A percentile compares a stretch with the other conserved stretches of the same genome.
phyloP scores from a whole-genome alignment of 1,140 invertebrate species.

The Danaus melanippus region DNA sequence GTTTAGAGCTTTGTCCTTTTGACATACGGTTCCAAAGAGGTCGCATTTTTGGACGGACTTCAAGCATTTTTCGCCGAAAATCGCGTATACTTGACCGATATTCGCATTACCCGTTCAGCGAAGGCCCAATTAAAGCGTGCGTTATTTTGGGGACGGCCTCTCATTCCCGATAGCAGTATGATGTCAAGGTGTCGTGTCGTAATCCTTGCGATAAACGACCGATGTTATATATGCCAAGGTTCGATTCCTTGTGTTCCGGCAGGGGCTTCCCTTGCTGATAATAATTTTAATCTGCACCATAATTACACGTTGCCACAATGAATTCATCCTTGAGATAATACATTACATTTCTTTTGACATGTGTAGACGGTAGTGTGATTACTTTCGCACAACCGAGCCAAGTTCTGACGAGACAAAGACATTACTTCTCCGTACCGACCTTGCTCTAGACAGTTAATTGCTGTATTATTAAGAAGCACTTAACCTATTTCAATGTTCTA shows the following conservation, averaged over 20 bases:
- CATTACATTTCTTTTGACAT: too few relatives aligned
- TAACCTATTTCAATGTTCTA: conserved; percentile 59
- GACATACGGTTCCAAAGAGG: conserved; percentile 33
- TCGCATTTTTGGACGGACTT: conserved; percentile 42
- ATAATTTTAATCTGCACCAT: conserved; percentile 28
- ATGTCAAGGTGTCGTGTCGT: conserved; percentile 66
- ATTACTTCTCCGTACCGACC: conserved; percentile 40
- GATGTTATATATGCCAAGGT: conserved; percentile 58
- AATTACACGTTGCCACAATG: too few relatives aligned
- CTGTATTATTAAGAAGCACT: conserved; percentile 61
- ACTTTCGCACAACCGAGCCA: too few relatives aligned
- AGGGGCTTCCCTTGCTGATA: conserved; percentile 42
- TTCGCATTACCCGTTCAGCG: conserved; percentile 41
- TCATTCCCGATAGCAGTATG: conserved; percentile 63
- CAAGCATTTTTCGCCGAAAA: conserved; percentile 46
- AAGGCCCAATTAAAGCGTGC: conserved; percentile 43
- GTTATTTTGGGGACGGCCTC: conserved; percentile 62
- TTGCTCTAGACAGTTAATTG: conserved; percentile 60
- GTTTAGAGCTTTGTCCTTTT: conserved; percentile 16
- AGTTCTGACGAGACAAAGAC: conserved; percentile 28
- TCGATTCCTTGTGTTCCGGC: conserved; percentile 41
- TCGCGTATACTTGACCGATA: conserved; percentile 64
- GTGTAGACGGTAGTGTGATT: too few relatives aligned
- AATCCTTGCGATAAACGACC: conserved; percentile 42
- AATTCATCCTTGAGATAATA: too few relatives aligned